Evolutionary conservation across 2,888 invertebrate species (phyloP).

Genomic region (Strigamia maritima): DNA sequence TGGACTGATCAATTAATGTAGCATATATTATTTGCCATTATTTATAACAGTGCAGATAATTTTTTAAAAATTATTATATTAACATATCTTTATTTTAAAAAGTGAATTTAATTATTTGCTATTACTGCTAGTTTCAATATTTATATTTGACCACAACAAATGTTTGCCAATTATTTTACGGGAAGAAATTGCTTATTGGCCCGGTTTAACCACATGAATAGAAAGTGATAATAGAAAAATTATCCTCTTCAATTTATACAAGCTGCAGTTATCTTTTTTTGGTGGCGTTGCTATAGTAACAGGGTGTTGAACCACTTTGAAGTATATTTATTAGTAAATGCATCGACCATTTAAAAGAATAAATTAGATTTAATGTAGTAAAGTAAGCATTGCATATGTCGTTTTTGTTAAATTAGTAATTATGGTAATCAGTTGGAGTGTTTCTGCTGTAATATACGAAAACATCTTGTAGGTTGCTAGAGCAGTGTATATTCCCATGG

Average conservation of each 20-base stretch:
- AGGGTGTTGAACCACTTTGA: not conserved
- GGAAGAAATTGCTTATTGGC: not conserved
- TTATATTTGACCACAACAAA: not conserved
- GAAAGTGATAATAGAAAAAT: slow-evolving; percentile 14
- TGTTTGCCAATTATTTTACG: not conserved
- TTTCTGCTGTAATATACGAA: not conserved
- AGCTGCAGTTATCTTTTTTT: not conserved
- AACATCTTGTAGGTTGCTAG: not conserved
- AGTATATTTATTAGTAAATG: not conserved
- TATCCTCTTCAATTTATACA: not conserved
- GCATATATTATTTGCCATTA: not conserved
- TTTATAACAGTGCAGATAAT: too few species aligned
- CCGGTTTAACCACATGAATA: not conserved
- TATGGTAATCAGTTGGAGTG: not conserved
- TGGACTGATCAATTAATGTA: not conserved
- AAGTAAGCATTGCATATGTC: not conserved
- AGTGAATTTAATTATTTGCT: too few species aligned
- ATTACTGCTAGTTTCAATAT: too few species aligned
- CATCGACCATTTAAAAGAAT: not conserved
- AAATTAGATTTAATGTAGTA: too few species aligned
- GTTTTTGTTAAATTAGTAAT: not conserved
- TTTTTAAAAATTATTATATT: too few species aligned
- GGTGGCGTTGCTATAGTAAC: not conserved
- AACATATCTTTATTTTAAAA: too few species aligned
- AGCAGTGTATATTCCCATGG: not conserved